A percentile compares a stretch with the other conserved stretches of the same genome.
phyloP scores from a whole-genome alignment of 2,113 vertebrate species.

The Megaceryle torquata region DNA sequence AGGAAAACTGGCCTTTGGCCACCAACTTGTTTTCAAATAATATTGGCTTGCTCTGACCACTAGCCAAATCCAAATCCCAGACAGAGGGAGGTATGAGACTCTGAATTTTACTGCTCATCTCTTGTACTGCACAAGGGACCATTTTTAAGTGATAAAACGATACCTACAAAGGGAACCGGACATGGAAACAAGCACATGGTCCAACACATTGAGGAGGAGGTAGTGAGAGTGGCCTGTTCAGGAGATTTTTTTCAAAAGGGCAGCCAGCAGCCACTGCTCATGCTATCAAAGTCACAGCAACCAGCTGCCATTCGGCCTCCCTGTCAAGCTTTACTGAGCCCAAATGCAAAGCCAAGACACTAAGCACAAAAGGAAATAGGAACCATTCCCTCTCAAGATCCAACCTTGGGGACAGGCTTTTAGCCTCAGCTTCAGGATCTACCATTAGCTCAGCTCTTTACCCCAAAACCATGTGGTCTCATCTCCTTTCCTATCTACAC shows the following conservation, averaged over 20 bases:
- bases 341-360: not conserved
- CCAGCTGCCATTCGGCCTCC: not conserved
- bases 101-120: not conserved
- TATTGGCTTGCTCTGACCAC: not conserved
- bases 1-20: constrained; percentile 14
- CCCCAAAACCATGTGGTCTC: not conserved
- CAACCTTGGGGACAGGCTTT: not conserved
- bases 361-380: not conserved
- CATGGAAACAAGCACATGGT: accelerated
- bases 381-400: not conserved
- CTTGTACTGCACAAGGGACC: not conserved
- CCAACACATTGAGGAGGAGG: not conserved
- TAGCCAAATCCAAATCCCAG: not conserved
- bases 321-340: not conserved
- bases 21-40: not conserved
- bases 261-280: not conserved
- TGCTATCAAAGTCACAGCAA: accelerated
- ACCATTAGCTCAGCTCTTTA: not conserved
- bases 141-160: not conserved
- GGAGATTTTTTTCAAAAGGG: not conserved
- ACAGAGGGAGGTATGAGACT: not conserved
- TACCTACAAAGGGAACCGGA: not conserved
- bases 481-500: not conserved
- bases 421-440: not conserved
- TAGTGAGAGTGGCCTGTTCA: accelerated